Conservation (phyloP, 2,113 vertebrate genomes). For the Siphamia tubifer region DNA sequence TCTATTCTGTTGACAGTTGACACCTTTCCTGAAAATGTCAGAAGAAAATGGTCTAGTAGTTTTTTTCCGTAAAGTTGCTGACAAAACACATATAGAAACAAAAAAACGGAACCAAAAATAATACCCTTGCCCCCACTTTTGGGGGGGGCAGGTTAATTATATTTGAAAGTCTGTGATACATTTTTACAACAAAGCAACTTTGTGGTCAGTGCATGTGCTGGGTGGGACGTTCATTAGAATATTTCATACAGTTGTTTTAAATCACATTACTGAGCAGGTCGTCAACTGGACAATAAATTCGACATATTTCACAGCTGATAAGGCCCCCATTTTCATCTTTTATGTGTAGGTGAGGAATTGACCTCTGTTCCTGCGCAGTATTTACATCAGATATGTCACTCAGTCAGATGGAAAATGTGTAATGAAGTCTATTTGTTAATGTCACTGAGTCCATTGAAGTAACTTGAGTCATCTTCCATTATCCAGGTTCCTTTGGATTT, state of each 20-base stretch:
- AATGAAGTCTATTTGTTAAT: conserved; percentile 83
- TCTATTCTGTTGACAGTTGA: no score
- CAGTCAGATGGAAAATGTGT: conserved; percentile 79
- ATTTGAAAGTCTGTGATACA: no score
- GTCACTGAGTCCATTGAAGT: conserved; percentile 71
- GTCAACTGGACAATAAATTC: conserved; percentile 51
- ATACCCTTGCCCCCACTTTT: no score
- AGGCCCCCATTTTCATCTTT: conserved; percentile 27
- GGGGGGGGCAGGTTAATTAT: no score
- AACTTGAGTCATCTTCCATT: conserved; percentile 38
- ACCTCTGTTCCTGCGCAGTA: conserved; percentile 27
- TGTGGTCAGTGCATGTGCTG: no score
- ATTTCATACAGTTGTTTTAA: no score
- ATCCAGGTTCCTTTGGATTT: conserved; percentile 56
- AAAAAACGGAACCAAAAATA: no score
- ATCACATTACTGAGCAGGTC: background rate
- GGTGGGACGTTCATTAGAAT: background rate
- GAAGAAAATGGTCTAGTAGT: no score
- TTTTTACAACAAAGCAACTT: no score
- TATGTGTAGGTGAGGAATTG: conserved; percentile 38
- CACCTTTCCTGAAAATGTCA: no score
- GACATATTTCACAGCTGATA: conserved; percentile 29
- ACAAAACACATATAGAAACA: no score
- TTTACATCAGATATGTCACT: conserved; percentile 68
- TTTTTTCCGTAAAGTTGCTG: no score